A percentile compares a stretch with the other conserved stretches of the same genome.
Evolutionary conservation across 2,113 vertebrate genomes (phyloP).

Genomic region (Gopherus evgoodei): DNA sequence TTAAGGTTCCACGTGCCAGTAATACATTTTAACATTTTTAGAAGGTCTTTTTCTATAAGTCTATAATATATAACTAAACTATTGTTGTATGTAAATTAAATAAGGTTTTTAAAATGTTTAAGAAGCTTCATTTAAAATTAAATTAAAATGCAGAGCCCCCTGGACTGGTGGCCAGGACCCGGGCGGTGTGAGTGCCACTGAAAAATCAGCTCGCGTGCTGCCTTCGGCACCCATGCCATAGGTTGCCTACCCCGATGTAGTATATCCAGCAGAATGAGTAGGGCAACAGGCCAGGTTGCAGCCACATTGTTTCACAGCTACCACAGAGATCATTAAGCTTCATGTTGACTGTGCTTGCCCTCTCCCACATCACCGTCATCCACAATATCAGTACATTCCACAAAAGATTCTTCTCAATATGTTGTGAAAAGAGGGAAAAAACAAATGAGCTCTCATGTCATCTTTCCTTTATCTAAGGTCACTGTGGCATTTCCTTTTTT

Average conservation of each 20-base stretch:
- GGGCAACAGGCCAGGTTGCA: neutral
- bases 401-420: neutral
- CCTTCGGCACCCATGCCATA: too few relatives aligned
- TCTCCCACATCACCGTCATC: neutral
- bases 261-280: neutral
- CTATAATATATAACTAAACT: too few relatives aligned
- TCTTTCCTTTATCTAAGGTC: neutral
- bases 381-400: rapidly evolving
- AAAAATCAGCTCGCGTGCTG: too few relatives aligned
- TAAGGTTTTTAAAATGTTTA: too few relatives aligned
- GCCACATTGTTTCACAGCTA: neutral
- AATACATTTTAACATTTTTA: too few relatives aligned
- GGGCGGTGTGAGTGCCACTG: too few relatives aligned
- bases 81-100: too few relatives aligned
- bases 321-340: neutral
- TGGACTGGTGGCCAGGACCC: too few relatives aligned
- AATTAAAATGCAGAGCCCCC: too few relatives aligned
- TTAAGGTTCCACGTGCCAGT: too few relatives aligned
- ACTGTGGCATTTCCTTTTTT: neutral
- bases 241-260: neutral
- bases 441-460: neutral
- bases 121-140: too few relatives aligned
- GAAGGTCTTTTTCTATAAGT: too few relatives aligned
- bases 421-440: neutral
- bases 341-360: neutral